Evolutionary conservation across 2,888 invertebrate species (phyloP).

Genomic region (Troides aeacus): DNA sequence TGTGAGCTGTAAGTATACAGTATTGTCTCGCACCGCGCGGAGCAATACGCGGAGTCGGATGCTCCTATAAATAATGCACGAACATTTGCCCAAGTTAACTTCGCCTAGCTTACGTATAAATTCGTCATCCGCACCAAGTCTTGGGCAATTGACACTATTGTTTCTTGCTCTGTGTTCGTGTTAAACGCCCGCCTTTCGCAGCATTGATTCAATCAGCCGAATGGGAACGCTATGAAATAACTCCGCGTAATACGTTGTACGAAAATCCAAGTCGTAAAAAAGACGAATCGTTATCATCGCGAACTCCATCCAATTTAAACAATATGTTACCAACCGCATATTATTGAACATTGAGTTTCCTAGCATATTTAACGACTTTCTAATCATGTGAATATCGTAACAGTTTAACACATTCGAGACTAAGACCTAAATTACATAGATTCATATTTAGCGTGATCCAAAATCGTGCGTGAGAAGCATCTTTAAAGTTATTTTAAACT

Average conservation of each 20-base stretch:
- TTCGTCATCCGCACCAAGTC: conserved; percentile 35
- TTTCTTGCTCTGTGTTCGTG: conserved; percentile 22
- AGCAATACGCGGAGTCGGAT: conserved; percentile 35
- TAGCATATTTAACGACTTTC: not conserved
- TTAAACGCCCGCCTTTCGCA: conserved; percentile 10
- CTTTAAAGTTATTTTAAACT: too few relatives aligned
- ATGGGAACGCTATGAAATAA: conserved; percentile 18
- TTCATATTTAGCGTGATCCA: too few relatives aligned
- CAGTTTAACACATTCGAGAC: not conserved
- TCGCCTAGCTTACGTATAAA: conserved; percentile 35
- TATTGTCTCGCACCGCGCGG: conserved; percentile 40
- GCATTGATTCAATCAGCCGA: conserved; percentile 30
- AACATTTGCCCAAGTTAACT: conserved; percentile 36
- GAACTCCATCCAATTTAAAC: conserved; percentile 5
- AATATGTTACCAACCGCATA: conserved; percentile 2
- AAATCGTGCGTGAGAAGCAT: too few relatives aligned
- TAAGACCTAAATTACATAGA: too few relatives aligned
- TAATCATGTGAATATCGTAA: not conserved
- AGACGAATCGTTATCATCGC: conserved; percentile 13
- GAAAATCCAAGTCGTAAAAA: conserved; percentile 24
- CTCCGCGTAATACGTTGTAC: conserved; percentile 12
- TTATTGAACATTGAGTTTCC: not conserved
- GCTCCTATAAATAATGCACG: conserved; percentile 51
- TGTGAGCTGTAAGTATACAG: conserved; percentile 37
- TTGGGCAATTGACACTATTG: conserved; percentile 28